These are phyloP conservation scores for Schizopygopsis malacanthus DNA, from an alignment of 2,797 vertebrate genomes.

Conservation along the genomic window DNA sequence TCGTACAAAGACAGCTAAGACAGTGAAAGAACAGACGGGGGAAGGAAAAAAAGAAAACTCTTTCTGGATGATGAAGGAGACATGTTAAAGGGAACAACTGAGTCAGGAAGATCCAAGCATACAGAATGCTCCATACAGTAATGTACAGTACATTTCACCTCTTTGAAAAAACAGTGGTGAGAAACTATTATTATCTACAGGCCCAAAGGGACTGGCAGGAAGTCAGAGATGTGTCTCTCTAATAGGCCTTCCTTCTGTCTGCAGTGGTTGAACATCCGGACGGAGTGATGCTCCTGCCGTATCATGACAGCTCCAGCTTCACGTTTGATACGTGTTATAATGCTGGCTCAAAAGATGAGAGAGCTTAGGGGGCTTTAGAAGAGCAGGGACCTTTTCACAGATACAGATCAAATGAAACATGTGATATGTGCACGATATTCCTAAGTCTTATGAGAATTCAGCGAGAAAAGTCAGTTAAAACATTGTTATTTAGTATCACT, in stretches of 20 bases:
- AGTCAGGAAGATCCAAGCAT: background rate
- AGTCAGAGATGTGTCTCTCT: constrained; percentile 32
- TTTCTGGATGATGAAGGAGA: background rate
- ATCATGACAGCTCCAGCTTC: constrained; percentile 15
- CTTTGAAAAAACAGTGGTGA: background rate
- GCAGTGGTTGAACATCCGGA: background rate
- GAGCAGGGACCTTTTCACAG: background rate
- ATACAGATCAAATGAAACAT: background rate
- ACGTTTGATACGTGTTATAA: constrained; percentile 20
- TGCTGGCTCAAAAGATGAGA: background rate
- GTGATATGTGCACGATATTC: background rate
- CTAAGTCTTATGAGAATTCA: background rate
- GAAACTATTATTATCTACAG: constrained; percentile 43
- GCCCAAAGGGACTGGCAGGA: constrained; percentile 25
- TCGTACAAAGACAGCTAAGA: constrained; percentile 47
- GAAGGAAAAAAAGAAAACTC: background rate
- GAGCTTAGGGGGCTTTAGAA: background rate
- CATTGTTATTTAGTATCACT: background rate
- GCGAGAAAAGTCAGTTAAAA: background rate
- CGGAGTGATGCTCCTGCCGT: background rate
- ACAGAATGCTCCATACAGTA: background rate
- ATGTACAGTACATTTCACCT: background rate
- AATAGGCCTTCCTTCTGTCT: constrained; percentile 12
- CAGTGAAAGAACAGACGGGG: constrained; percentile 13
- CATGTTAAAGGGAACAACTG: background rate